Evolutionary conservation across 2,113 vertebrate genomes (phyloP).

Genomic region (Cettia cetti): DNA sequence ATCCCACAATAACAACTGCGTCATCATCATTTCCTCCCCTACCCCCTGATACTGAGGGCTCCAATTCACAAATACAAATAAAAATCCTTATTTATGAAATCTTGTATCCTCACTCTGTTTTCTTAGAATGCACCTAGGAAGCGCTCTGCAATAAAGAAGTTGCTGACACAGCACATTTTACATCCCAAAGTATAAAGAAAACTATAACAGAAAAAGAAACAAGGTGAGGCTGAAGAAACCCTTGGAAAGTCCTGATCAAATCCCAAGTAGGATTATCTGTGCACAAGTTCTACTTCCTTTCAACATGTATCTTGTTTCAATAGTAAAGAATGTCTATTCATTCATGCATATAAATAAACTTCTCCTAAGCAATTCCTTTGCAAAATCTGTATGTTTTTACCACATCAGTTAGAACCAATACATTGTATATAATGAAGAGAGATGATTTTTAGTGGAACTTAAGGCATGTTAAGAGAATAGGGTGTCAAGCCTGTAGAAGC

Average conservation of each 20-base stretch:
- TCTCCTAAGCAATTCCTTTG: background rate
- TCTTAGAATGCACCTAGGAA: background rate
- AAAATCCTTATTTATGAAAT: background rate
- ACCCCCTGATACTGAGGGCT: background rate
- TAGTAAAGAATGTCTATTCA: background rate
- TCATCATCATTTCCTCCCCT: background rate
- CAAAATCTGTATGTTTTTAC: background rate
- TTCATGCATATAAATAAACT: background rate
- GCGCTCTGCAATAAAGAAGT: background rate
- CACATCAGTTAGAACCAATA: background rate
- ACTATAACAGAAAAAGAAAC: background rate
- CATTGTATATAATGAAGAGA: background rate
- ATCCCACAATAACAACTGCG: background rate
- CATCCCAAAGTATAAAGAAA: background rate
- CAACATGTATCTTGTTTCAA: background rate
- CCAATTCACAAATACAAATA: background rate
- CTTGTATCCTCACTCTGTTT: background rate
- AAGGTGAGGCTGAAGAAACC: background rate
- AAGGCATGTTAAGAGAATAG: background rate
- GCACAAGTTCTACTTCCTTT: background rate
- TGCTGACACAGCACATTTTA: background rate
- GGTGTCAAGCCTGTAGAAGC: background rate
- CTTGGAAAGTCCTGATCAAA: background rate
- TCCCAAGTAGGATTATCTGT: background rate
- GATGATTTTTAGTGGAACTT: background rate